Evolutionary conservation across 1,140 invertebrate species (phyloP).

Genomic region (Manduca sexta): DNA sequence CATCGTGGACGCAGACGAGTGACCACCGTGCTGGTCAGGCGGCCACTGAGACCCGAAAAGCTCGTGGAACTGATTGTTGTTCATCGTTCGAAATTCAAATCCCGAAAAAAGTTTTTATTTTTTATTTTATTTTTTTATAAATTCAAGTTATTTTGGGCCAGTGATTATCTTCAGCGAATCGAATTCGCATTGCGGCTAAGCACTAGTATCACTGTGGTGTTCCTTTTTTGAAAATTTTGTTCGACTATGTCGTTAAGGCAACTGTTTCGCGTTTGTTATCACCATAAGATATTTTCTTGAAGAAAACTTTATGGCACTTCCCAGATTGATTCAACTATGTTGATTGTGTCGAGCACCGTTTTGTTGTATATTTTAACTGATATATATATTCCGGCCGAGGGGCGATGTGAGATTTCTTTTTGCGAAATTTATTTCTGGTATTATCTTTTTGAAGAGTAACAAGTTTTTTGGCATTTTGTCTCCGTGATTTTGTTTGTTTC

Average conservation of each 20-base stretch:
- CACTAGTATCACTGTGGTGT: slow-evolving; percentile 54
- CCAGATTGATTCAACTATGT: slow-evolving; percentile 50
- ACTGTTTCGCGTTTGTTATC: slow-evolving; percentile 26
- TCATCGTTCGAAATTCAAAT: slow-evolving; percentile 54
- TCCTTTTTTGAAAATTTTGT: slow-evolving; percentile 17
- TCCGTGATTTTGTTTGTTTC: slow-evolving; percentile 50
- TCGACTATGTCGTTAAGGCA: slow-evolving; percentile 68
- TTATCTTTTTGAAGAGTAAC: slow-evolving; percentile 68
- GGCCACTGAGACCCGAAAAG: slow-evolving; percentile 71
- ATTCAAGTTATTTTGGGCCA: slow-evolving; percentile 18
- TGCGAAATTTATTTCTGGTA: slow-evolving; percentile 67
- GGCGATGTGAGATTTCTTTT: slow-evolving; percentile 66
- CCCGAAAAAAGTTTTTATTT: slow-evolving; percentile 15
- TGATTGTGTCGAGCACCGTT: slow-evolving; percentile 40
- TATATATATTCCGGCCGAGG: slow-evolving; percentile 62
- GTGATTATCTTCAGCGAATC: slow-evolving; percentile 39
- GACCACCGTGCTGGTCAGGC: slow-evolving; percentile 65
- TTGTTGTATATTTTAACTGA: slow-evolving; percentile 45
- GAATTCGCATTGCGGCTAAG: slow-evolving; percentile 56
- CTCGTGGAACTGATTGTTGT: slow-evolving; percentile 66
- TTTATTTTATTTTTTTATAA: slow-evolving; percentile 3
- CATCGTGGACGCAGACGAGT: slow-evolving; percentile 63
- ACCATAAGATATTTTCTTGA: slow-evolving; percentile 55
- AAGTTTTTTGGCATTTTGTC: slow-evolving; percentile 70
- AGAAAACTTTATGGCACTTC: slow-evolving; percentile 58